phyloP scores from a whole-genome alignment of 2,797 vertebrate species.

The Xerus rutilus region DNA sequence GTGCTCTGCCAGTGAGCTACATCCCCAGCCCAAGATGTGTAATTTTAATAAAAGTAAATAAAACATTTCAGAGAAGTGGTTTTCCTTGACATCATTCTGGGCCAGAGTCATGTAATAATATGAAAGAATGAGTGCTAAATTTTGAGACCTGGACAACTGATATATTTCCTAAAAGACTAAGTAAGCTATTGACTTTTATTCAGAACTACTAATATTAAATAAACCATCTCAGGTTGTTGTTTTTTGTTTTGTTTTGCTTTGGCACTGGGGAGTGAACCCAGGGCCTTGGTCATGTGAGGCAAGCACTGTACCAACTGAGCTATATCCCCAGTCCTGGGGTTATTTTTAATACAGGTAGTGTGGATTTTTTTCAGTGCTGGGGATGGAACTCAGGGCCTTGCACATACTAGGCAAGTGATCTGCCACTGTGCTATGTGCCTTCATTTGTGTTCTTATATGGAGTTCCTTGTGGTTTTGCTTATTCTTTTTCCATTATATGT shows the following conservation, averaged over 20 bases:
- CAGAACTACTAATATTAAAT: conserved; percentile 9
- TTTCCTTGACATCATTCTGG: conserved; percentile 36
- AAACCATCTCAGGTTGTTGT: background rate
- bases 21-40: background rate
- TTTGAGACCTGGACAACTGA: background rate
- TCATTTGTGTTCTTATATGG: background rate
- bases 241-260: too few relatives aligned
- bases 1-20: background rate
- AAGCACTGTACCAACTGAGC: too few relatives aligned
- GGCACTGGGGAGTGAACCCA: too few relatives aligned
- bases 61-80: conserved; percentile 1
- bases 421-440: background rate
- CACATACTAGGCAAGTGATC: background rate
- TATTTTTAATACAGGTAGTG: conserved; percentile 14
- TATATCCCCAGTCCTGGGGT: too few relatives aligned
- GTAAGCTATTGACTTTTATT: background rate
- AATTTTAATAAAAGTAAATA: conserved; percentile 63
- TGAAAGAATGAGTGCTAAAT: background rate
- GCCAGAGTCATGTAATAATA: background rate
- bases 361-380: background rate
- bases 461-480: background rate
- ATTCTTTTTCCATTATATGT: background rate
- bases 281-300: too few relatives aligned
- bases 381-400: background rate
- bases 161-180: background rate